Evolutionary conservation across 2,888 invertebrate genomes (phyloP), one percentile per base, ranked within the genome.

Genomic region (Agrilus mali): DNA sequence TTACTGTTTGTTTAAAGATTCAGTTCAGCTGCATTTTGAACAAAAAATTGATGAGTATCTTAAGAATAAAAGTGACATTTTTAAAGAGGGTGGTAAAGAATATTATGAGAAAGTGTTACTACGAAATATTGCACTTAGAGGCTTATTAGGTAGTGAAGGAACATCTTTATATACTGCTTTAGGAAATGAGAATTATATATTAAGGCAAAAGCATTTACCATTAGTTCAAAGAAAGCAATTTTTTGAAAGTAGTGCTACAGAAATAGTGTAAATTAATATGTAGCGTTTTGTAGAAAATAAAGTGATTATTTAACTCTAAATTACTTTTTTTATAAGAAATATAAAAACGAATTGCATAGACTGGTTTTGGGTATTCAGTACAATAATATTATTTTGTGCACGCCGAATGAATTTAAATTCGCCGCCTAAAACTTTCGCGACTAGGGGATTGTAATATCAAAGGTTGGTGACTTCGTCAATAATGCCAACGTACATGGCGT

Each of bases 31-130:
- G 16, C 56, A 70, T 52, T 77, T 71, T 59, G 88, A 89, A 60
- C 64, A 68, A 7, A 51, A 68, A 10, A 73, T 76, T 15, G 88
- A 90, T 60, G 66, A 73, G 42, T 63, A 69, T 48, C 66, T 89
- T 15, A 73, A 75, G 48, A 61, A 71, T 27, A 59, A 80, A 43
- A 78, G 78, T 34, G 64, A 68, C 34, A 70, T 78, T 36, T 86
- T 80, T 60, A 66, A 79, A 8, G 72, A 79, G 58, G 86, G 86
- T 38, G 90, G 86, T 3, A 67, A 78, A 27, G 79, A 82, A 60
- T 90, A 76, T 67, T 90, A 88, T 60, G 73, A 75, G 20, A 86
- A 86, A 66, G 60, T 77, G 20, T 59, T 86, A 33, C 68, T 78
- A 53, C 76, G 83, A 59, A 90, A 90, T 63, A 74, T 78, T 55